Percentiles rank a stretch among this genome's conserved stretches.
Conservation (phyloP, 2,888 invertebrate genomes). For the Sarcophaga caerulescens region DNA sequence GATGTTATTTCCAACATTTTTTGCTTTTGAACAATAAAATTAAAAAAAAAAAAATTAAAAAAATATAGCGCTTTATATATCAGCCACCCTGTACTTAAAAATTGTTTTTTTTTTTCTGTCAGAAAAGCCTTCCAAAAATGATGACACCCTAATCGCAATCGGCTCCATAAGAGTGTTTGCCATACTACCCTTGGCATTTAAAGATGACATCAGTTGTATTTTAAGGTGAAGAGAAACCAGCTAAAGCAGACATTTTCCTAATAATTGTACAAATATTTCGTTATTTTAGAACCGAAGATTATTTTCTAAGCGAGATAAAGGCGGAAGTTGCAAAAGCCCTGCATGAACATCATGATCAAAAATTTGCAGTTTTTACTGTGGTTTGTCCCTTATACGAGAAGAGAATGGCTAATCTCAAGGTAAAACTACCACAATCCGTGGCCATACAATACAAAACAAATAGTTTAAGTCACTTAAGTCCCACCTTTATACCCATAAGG, state of each 20-base stretch:
- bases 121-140: constrained; percentile 69
- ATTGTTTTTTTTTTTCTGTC: constrained; percentile 9
- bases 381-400: constrained; percentile 77
- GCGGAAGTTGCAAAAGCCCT: constrained; percentile 80
- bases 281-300: constrained; percentile 74
- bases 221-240: constrained; percentile 71
- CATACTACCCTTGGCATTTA: constrained; percentile 73
- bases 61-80: too few relatives aligned
- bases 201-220: constrained; percentile 74
- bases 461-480: constrained; percentile 75
- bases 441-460: constrained; percentile 76
- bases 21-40: too few relatives aligned
- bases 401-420: constrained; percentile 52
- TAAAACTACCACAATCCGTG: constrained; percentile 76
- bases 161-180: constrained; percentile 77
- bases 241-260: background rate
- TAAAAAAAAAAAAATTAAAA: too few relatives aligned
- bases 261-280: background rate
- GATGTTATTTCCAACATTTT: too few relatives aligned
- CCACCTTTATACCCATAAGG: constrained; percentile 79
- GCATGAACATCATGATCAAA: constrained; percentile 81
- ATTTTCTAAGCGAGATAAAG: constrained; percentile 72
- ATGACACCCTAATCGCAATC: constrained; percentile 63
- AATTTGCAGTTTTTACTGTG: constrained; percentile 80
- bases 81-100: too few relatives aligned